Conservation (phyloP, 2,888 invertebrate species). For the Drosophila kambysellisi region DNA sequence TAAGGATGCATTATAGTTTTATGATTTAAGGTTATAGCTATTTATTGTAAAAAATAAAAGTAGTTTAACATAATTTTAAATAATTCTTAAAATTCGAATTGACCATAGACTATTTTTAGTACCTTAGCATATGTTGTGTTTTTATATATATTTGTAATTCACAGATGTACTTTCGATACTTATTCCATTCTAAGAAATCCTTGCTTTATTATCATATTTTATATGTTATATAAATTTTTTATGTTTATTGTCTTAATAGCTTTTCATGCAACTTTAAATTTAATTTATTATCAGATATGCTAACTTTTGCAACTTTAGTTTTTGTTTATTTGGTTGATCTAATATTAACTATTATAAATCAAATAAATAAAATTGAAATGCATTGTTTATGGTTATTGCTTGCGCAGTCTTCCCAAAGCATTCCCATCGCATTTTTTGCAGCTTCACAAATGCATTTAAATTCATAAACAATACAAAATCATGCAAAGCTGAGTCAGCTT, state of each 20-base stretch:
- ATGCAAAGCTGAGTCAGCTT: conserved; percentile 16
- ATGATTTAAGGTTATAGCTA: neutral
- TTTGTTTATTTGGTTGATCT: neutral
- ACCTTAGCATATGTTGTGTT: neutral
- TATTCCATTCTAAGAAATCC: neutral
- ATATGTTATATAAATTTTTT: too few relatives aligned
- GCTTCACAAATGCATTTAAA: conserved; percentile 32
- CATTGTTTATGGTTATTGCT: neutral
- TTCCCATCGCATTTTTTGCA: conserved; percentile 24
- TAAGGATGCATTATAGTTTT: neutral
- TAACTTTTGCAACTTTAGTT: neutral
- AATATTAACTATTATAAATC: neutral
- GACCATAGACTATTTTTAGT: neutral
- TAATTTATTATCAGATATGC: too few relatives aligned
- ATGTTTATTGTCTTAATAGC: neutral
- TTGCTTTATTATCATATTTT: neutral
- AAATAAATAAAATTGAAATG: neutral
- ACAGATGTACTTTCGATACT: neutral
- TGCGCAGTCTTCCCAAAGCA: neutral
- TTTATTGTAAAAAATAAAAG: neutral
- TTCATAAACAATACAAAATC: conserved; percentile 30
- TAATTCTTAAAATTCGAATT: neutral
- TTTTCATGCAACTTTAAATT: neutral
- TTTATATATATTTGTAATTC: neutral
- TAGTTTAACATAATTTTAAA: neutral